Evolutionary conservation across 2,888 invertebrate species (phyloP), one percentile per base, ranked within the genome.

Genomic region (Choristoneura rosaceana): DNA sequence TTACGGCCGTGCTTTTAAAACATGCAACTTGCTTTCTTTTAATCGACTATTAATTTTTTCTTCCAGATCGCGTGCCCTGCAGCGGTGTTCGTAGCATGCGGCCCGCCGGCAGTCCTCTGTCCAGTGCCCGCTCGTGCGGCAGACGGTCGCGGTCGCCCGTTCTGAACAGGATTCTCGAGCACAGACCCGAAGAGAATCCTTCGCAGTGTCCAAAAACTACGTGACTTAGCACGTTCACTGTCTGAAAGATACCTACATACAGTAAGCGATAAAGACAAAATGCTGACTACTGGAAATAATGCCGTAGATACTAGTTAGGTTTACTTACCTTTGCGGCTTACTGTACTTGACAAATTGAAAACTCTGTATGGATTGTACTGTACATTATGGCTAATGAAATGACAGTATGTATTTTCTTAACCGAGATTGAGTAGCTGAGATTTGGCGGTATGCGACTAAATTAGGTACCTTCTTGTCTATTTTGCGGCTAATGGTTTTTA

Each of bases 11-110:
- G n/a, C 12, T 45, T 14, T 47, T 8, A 17, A 52, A 52, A 9
- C 4, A n/a, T n/a, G 5, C 47, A n/a, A 52, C 17, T 52, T 52
- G 17, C 52, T 8, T 52, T 52, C 17, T 52, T 8, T 52, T 55
- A n/a, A 43, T 33, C n/a, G 33, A 4, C 2, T 1, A 9, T 45
- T 25, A 8, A 9, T 69, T 65, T 65, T 52, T 17, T 17, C 25
- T 12, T 70, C 50, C 90, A 93, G 93, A 81, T 93, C 93, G 8
- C 91, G 93, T 3, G 83, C 91, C 43, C 77, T 90, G 52, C 93
- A 93, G 76, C 84, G 93, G 76, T 93, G 93, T 79, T 92, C 93
- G 85, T 93, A 93, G 91, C 93, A 91, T 82, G 79, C 82, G 74
- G 73, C 81, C 71, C 78, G 77, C 77, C 85, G 84, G 76, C 79